Percentiles rank a stretch among this genome's conserved stretches.
Evolutionary conservation across 2,113 vertebrate species (phyloP).

Genomic region (Gnathonemus echidnorhynchus): DNA sequence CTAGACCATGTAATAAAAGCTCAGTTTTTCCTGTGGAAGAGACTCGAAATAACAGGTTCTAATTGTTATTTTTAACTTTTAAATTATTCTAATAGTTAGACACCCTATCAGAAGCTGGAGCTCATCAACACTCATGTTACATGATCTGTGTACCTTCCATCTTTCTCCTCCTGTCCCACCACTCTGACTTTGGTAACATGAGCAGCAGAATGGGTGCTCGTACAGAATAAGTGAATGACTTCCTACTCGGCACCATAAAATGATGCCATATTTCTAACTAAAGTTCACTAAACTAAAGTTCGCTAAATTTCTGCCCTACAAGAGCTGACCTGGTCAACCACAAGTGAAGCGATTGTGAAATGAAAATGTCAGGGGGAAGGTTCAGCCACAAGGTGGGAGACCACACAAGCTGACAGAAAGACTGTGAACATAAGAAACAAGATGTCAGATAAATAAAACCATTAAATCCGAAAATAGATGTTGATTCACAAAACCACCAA

Average conservation of each 20-base stretch:
- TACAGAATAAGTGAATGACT: not conserved
- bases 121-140: not conserved
- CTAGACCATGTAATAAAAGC: not conserved
- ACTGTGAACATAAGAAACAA: too few relatives aligned
- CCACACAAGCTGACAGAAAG: not conserved
- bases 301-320: not conserved
- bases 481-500: not conserved
- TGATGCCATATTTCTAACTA: not conserved
- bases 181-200: not conserved
- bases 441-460: not conserved
- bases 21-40: not conserved
- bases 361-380: not conserved
- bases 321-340: not conserved
- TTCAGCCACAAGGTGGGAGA: not conserved
- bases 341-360: not conserved
- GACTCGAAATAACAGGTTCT: not conserved
- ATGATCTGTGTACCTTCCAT: not conserved
- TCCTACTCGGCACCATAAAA: not conserved
- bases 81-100: not conserved
- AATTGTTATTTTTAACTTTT: not conserved
- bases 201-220: not conserved
- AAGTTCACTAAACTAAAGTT: not conserved
- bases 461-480: not conserved
- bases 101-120: not conserved
- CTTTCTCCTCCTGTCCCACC: not conserved